Conservation (phyloP, 2,888 invertebrate genomes). For the Hyles lineata region DNA sequence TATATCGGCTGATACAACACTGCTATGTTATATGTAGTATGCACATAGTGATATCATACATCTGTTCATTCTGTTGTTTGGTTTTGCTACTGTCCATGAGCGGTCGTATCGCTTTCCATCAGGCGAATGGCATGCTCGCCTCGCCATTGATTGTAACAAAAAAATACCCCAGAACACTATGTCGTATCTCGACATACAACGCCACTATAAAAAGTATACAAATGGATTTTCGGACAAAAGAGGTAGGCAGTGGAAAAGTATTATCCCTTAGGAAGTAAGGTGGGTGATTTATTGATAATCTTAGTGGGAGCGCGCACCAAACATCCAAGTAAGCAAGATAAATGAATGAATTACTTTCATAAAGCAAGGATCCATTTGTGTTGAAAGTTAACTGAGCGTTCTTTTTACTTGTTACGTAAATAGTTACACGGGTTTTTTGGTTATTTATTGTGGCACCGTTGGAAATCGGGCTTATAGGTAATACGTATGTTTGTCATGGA, state of each 20-base stretch:
- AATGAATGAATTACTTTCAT: slow-evolving; percentile 78
- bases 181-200: slow-evolving; percentile 35
- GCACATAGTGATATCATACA: too few species aligned
- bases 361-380: slow-evolving; percentile 61
- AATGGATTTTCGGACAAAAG: slow-evolving; percentile 63
- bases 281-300: slow-evolving; percentile 78
- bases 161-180: background rate
- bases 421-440: slow-evolving; percentile 7
- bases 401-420: slow-evolving; percentile 48
- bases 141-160: background rate
- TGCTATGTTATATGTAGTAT: too few species aligned
- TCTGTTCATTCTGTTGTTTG: too few species aligned
- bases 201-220: slow-evolving; percentile 56
- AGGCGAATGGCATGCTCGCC: too few species aligned
- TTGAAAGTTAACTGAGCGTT: slow-evolving; percentile 49
- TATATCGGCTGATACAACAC: too few species aligned
- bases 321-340: slow-evolving; percentile 78
- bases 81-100: too few species aligned
- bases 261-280: slow-evolving; percentile 68
- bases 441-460: too few species aligned
- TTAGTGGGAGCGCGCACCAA: slow-evolving; percentile 67
- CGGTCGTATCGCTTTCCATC: too few species aligned
- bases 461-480: too few species aligned
- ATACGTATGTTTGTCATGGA: too few species aligned
- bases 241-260: slow-evolving; percentile 58